Base-by-base conservation (phyloP, 2,888 invertebrate genomes). In the Platerodrilus igneus region DNA sequence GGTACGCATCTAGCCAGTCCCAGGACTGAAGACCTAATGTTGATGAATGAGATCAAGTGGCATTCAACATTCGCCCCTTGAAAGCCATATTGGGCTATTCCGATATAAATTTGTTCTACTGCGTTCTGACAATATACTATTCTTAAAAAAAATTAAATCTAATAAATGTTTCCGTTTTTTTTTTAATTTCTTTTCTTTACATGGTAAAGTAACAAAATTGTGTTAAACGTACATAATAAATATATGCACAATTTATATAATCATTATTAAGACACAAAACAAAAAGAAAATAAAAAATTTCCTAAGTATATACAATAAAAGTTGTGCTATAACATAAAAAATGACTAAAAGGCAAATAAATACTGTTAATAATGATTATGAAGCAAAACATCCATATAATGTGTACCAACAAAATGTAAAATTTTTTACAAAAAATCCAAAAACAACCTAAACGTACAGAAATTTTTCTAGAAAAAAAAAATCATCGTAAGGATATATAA, bases 121-220 rank as follows among this genome's bases (percentile, higher is more conserved):
- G n/a, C n/a, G n/a, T n/a, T n/a, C n/a, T n/a, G n/a, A n/a, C n/a
- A n/a, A n/a, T n/a, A n/a, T n/a, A n/a, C n/a, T n/a, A n/a, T n/a
- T n/a, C n/a, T n/a, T n/a, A n/a, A n/a, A n/a, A n/a, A n/a, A n/a
- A n/a, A n/a, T n/a, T n/a, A n/a, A n/a, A n/a, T n/a, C n/a, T n/a
- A 28, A 28, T 17, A 16, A 28, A 32, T 25, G 37, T 32, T 37
- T 23, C 25, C 21, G 18, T 41, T 21, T 28, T 34, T 38, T 44
- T 44, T 37, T 40, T 44, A 40, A n/a, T n/a, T n/a, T n/a, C n/a
- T n/a, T 44, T 44, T 44, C 39, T 40, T 44, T 44, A 44, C 38
- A 44, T 40, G 39, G 39, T 44, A 44, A 44, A 44, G 37, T 44
- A 44, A 44, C 44, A 44, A 44, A 44, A 39, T 28, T 30, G 17